These are phyloP conservation scores for Spodoptera picta DNA, from an alignment of 2,888 invertebrate species.

Conservation along the genomic window DNA sequence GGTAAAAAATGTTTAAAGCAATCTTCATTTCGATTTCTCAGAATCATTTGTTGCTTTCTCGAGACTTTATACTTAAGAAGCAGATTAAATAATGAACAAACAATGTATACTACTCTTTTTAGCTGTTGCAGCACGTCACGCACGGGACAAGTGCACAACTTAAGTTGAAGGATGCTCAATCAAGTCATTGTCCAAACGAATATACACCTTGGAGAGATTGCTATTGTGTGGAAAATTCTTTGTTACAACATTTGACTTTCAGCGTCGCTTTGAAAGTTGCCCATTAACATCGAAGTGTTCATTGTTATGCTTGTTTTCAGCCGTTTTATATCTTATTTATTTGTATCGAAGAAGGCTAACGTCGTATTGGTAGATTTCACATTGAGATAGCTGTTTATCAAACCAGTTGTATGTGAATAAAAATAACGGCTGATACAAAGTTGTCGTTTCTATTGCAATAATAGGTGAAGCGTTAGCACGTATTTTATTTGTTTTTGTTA, in stretches of 20 bases:
- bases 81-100: conserved; percentile 13
- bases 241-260: conserved; percentile 22
- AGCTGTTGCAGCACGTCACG: conserved; percentile 23
- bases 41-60: conserved; percentile 1
- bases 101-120: conserved; percentile 23
- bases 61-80: conserved; percentile 7
- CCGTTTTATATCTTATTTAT: conserved; percentile 28
- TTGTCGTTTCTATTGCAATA: conserved; percentile 12
- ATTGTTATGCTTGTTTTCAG: conserved; percentile 46
- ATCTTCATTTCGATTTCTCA: not conserved
- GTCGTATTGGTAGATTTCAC: conserved; percentile 17
- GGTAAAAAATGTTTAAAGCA: conserved; percentile 16
- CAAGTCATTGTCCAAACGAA: conserved; percentile 16
- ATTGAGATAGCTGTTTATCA: conserved; percentile 16
- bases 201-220: conserved; percentile 2
- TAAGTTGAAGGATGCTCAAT: conserved; percentile 24
- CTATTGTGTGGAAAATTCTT: conserved; percentile 23
- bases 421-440: conserved; percentile 17
- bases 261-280: conserved; percentile 42
- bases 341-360: conserved; percentile 12
- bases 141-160: conserved; percentile 31
- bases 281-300: conserved; percentile 37
- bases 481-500: conserved; percentile 34
- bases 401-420: conserved; percentile 11
- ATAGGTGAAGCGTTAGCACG: conserved; percentile 7